phyloP scores from a whole-genome alignment of 1,140 invertebrate genomes.

The Sarcophaga peregrina region DNA sequence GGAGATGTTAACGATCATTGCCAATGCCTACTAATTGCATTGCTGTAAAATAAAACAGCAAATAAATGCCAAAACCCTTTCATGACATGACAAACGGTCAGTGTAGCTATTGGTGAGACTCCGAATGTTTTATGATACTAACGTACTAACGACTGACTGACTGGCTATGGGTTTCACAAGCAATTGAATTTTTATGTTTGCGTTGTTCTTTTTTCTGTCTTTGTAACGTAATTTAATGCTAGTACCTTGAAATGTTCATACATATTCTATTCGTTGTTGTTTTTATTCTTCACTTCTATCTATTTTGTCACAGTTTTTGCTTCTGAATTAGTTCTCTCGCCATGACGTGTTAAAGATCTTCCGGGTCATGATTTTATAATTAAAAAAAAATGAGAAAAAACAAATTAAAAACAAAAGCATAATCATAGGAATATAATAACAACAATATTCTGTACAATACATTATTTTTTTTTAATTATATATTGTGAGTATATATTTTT shows the following conservation, averaged over 20 bases:
- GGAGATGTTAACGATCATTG: constrained; percentile 13
- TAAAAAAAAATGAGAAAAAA: not conserved
- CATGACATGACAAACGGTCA: not conserved
- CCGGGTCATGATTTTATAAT: constrained; percentile 21
- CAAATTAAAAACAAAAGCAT: too few relatives aligned
- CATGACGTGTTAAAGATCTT: not conserved
- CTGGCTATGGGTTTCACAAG: too few relatives aligned
- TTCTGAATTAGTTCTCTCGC: not conserved
- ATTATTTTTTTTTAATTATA: not conserved
- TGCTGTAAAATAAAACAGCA: not conserved
- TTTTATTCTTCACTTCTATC: not conserved
- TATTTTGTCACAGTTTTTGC: not conserved
- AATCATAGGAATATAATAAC: too few relatives aligned
- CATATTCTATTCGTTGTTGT: not conserved
- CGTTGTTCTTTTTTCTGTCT: too few relatives aligned
- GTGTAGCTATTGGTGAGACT: not conserved
- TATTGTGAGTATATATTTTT: not conserved
- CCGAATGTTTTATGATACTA: too few relatives aligned
- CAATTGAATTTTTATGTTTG: too few relatives aligned
- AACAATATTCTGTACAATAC: too few relatives aligned
- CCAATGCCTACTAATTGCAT: not conserved
- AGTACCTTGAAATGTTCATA: constrained; percentile 1
- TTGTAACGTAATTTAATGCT: not conserved
- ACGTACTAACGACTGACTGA: too few relatives aligned
- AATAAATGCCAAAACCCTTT: constrained; percentile 8